Conservation (phyloP, 2,113 vertebrate genomes). For the Illadopsis cleaveri region DNA sequence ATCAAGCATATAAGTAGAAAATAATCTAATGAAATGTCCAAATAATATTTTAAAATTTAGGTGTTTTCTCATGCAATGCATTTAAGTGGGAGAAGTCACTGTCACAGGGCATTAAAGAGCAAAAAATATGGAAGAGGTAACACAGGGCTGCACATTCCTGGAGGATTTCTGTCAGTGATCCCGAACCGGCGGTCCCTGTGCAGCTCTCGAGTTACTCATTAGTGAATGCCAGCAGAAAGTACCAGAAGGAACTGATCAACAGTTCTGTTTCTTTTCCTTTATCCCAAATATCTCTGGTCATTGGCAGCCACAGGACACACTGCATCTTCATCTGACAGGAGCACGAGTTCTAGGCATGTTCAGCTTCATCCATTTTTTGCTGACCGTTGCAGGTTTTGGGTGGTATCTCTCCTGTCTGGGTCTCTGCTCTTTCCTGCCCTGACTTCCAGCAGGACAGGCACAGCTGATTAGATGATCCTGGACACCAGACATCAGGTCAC, state of each 20-base stretch:
- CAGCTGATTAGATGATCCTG: background rate
- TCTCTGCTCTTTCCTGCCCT: background rate
- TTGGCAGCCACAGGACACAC: background rate
- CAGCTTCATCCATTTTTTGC: background rate
- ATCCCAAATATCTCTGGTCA: background rate
- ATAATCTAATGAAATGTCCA: background rate
- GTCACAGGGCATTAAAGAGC: background rate
- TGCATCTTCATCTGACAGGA: background rate
- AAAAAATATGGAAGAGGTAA: background rate
- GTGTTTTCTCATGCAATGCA: background rate
- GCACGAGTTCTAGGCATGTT: background rate
- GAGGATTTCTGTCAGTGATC: background rate
- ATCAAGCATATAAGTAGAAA: background rate
- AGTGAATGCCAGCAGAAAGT: background rate
- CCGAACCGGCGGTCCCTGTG: accelerated
- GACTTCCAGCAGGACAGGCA: background rate
- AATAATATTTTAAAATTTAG: background rate
- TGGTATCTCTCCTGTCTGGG: background rate
- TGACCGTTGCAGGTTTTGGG: background rate
- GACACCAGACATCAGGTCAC: background rate
- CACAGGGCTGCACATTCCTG: background rate
- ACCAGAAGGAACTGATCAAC: background rate
- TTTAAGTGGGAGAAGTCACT: background rate
- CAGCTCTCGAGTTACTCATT: background rate
- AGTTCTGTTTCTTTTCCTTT: background rate